Conservation (phyloP, 2,797 vertebrate species). For the Toxotes lorentzi region DNA sequence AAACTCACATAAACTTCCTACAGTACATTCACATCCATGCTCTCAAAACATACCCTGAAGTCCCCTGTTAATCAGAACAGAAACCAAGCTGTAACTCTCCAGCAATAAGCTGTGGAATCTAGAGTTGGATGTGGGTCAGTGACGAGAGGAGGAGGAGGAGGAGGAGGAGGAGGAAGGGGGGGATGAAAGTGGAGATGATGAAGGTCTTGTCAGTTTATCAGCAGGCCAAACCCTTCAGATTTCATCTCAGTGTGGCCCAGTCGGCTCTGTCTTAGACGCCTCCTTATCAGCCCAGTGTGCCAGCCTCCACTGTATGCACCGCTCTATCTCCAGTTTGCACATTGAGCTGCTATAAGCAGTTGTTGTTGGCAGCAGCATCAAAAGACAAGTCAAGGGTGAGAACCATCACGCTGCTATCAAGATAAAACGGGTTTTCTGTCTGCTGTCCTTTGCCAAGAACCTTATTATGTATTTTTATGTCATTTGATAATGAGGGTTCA, state of each 20-base stretch:
- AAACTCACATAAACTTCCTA: neutral
- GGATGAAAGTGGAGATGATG: conserved; percentile 52
- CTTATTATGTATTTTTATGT: conserved; percentile 35
- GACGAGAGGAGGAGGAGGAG: conserved; percentile 21
- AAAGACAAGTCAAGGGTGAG: conserved; percentile 53
- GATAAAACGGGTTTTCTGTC: conserved; percentile 19
- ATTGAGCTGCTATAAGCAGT: conserved; percentile 50
- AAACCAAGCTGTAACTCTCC: conserved; percentile 45
- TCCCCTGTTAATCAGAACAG: conserved; percentile 30
- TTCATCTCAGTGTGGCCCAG: conserved; percentile 31
- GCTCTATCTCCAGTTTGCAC: conserved; percentile 58
- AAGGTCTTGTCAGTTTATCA: conserved; percentile 56
- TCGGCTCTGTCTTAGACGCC: conserved; percentile 20
- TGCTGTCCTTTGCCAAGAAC: conserved; percentile 30
- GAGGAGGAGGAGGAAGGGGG: conserved; percentile 21
- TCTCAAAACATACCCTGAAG: conserved; percentile 22
- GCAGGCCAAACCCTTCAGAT: conserved; percentile 43
- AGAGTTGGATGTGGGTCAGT: conserved; percentile 56
- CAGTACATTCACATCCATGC: neutral
- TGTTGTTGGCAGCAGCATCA: conserved; percentile 67
- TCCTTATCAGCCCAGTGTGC: conserved; percentile 41
- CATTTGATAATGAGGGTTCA: conserved; percentile 31
- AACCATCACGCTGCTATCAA: conserved; percentile 50
- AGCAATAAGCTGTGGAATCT: conserved; percentile 60
- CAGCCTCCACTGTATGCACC: conserved; percentile 6